These are phyloP conservation scores for Kuschelorhynchus macadamiae DNA, from an alignment of 2,888 invertebrate genomes.

Conservation along the genomic window DNA sequence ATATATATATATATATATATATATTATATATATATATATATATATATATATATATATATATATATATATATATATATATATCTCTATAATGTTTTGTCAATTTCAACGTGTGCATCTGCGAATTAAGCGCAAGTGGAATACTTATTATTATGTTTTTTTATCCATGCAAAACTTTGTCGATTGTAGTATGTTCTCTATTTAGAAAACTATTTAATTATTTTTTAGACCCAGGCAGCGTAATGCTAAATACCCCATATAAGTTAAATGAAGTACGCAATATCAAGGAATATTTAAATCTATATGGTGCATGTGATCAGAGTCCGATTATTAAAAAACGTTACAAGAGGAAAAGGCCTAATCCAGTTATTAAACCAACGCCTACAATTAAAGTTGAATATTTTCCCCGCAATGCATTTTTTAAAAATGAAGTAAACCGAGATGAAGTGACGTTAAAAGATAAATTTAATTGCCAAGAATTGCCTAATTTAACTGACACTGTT, in stretches of 20 bases:
- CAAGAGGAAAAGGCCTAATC: constrained; percentile 6
- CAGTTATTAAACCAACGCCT: constrained; percentile 25
- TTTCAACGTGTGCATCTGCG: too few relatives aligned
- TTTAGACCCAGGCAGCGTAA: too few relatives aligned
- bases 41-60: too few relatives aligned
- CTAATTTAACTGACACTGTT: not conserved
- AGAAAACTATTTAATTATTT: too few relatives aligned
- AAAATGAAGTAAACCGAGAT: not conserved
- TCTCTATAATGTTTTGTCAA: too few relatives aligned
- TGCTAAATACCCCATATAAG: constrained; percentile 22
- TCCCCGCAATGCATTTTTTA: constrained; percentile 1
- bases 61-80: too few relatives aligned
- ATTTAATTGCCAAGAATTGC: not conserved
- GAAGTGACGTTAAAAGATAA: not conserved
- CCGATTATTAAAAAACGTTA: constrained; percentile 30
- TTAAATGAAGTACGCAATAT: constrained; percentile 36
- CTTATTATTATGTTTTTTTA: too few relatives aligned
- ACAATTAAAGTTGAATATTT: constrained; percentile 44
- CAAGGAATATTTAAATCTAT: constrained; percentile 41
- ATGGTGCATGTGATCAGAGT: constrained; percentile 29
- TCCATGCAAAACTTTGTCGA: too few relatives aligned
- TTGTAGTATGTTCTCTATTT: too few relatives aligned
- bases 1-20: too few relatives aligned
- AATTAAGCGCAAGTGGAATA: too few relatives aligned
- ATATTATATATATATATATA: too few relatives aligned